phyloP scores from a whole-genome alignment of 2,113 vertebrate genomes.

The Platycercus adscitus region DNA sequence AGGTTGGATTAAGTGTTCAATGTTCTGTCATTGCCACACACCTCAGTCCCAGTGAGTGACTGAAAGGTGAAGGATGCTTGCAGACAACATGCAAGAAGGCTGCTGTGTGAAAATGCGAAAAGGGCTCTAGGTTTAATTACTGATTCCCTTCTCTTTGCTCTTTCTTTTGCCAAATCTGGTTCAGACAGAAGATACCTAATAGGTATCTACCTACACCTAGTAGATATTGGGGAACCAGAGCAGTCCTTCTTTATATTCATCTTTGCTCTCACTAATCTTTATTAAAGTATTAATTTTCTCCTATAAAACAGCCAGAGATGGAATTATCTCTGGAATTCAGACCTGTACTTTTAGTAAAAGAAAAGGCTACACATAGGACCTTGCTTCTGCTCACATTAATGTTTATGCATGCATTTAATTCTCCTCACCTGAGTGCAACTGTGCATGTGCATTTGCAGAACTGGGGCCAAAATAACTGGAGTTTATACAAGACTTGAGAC shows the following conservation, averaged over 20 bases:
- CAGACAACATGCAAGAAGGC: fast-evolving
- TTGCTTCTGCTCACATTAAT: background rate
- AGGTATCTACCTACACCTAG: background rate
- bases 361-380: background rate
- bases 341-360: background rate
- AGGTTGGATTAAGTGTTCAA: background rate
- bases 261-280: background rate
- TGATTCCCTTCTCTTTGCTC: background rate
- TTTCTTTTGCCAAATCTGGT: background rate
- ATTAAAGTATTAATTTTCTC: background rate
- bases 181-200: background rate
- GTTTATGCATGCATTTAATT: constrained; percentile 1
- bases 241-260: background rate
- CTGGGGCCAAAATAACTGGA: constrained; percentile 32
- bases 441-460: background rate
- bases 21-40: fast-evolving
- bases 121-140: background rate
- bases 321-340: background rate
- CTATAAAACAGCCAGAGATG: background rate
- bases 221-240: background rate
- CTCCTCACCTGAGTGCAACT: constrained; percentile 12
- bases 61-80: background rate
- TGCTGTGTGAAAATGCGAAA: background rate
- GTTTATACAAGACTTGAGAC: constrained; percentile 23
- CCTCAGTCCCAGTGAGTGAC: fast-evolving